Evolutionary conservation across 2,888 invertebrate genomes (phyloP).

Genomic region (Parnassius glacialis): DNA sequence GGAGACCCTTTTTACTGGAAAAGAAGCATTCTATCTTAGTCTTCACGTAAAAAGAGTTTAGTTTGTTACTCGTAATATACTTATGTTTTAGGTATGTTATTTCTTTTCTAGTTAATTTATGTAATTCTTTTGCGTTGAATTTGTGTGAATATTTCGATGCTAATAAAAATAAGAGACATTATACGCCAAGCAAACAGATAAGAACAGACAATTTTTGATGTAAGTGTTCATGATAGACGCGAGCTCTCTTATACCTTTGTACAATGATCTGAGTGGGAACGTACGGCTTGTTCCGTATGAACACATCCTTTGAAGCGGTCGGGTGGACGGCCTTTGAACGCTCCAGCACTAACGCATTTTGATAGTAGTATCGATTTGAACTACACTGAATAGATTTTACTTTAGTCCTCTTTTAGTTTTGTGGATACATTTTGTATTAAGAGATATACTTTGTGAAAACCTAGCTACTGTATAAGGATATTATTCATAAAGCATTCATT

Average conservation of each 20-base stretch:
- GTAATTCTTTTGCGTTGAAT: too few species aligned
- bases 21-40: too few species aligned
- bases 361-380: slow-evolving; percentile 70
- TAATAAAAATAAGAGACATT: not conserved
- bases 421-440: slow-evolving; percentile 7
- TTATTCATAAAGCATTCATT: too few species aligned
- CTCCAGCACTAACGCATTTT: slow-evolving; percentile 59
- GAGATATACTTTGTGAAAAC: slow-evolving; percentile 2
- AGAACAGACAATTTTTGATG: slow-evolving; percentile 52
- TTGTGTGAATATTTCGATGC: too few species aligned
- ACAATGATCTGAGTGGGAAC: slow-evolving; percentile 65
- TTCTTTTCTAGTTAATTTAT: too few species aligned
- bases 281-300: slow-evolving; percentile 57
- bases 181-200: slow-evolving; percentile 36
- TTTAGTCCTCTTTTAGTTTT: slow-evolving; percentile 40
- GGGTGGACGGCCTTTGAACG: slow-evolving; percentile 59
- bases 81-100: too few species aligned
- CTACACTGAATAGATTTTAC: slow-evolving; percentile 62
- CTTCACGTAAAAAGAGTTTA: too few species aligned
- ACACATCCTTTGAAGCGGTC: slow-evolving; percentile 64
- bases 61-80: too few species aligned
- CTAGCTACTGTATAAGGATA: not conserved
- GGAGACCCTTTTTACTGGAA: too few species aligned
- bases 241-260: slow-evolving; percentile 42
- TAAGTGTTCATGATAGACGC: slow-evolving; percentile 30